Evolutionary conservation across 2,113 vertebrate species (phyloP).

Genomic region (Elephas maximus): DNA sequence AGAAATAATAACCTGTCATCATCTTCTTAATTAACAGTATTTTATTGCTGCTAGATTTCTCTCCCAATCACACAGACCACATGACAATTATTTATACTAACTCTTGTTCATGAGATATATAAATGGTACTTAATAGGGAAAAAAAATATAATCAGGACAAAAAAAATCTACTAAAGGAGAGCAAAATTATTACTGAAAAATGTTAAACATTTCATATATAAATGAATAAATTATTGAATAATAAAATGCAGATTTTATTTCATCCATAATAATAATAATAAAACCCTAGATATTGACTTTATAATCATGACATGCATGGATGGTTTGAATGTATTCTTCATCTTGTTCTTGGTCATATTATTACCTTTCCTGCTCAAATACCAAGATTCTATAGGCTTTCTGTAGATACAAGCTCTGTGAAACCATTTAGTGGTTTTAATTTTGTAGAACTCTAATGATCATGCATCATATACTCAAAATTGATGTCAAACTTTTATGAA

Average conservation of each 20-base stretch:
- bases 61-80: not conserved
- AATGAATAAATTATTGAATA: not conserved
- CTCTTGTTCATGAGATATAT: not conserved
- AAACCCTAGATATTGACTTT: not conserved
- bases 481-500: not conserved
- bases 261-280: not conserved
- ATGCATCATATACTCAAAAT: not conserved
- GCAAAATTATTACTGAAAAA: not conserved
- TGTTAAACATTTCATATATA: not conserved
- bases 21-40: not conserved
- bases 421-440: not conserved
- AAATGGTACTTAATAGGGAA: not conserved
- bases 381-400: not conserved
- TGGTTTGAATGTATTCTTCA: not conserved
- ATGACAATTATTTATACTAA: not conserved
- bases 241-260: not conserved
- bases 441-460: not conserved
- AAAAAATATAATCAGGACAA: not conserved
- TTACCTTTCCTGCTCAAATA: not conserved
- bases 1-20: not conserved
- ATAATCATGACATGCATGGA: not conserved
- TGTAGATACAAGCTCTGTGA: not conserved
- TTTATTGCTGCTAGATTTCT: not conserved
- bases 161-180: not conserved
- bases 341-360: not conserved